Base-by-base conservation (phyloP, 2,888 invertebrate genomes). In the Crossocerus cetratus region DNA sequence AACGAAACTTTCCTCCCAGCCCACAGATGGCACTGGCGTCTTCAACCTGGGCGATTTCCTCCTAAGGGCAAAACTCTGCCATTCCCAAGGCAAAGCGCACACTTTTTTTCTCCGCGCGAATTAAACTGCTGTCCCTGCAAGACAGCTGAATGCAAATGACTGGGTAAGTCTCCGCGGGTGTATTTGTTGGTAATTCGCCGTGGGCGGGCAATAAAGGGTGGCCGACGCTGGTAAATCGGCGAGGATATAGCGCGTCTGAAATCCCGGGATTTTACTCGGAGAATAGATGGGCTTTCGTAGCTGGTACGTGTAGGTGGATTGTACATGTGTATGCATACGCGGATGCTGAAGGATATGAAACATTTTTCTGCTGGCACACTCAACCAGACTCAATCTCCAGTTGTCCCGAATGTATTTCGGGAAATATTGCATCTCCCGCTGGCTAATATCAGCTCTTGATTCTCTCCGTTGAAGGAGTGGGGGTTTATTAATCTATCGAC, bases 201-300 rank as follows among this genome's bases (percentile, higher is more conserved):
- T n/a, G 49, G 16, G 49, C 49, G 4, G 11, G 32, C 32, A 32
- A 32, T 32, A 32, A 32, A 32, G 8, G n/a, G n/a, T n/a, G n/a
- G 58, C 64, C 43, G 61, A 60, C 54, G 64, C 64, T 18, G 57
- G 63, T 49, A 58, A 53, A 66, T 55, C 62, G 68, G 67, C 45
- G n/a, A n/a, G n/a, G n/a, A n/a, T n/a, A n/a, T n/a, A n/a, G n/a
- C n/a, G n/a, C n/a, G n/a, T n/a, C n/a, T 18, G 58, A 65, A 71
- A 71, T 71, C 67, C 59, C 23, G 3, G 61, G 75, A 71, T 71
- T 76, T 75, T 76, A 68, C 65, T 74, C 67, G 75, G 43, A 53
- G 67, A 76, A 76, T 70, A 58, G 70, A 63, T 53, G 8, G 61
- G 44, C 56, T 32, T 32, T 32, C 8, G 8, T 32, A 32, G 3